Percentiles rank a stretch among this genome's conserved stretches.
phyloP scores from a whole-genome alignment of 2,888 invertebrate genomes.

The Anagyrus pseudococci region DNA sequence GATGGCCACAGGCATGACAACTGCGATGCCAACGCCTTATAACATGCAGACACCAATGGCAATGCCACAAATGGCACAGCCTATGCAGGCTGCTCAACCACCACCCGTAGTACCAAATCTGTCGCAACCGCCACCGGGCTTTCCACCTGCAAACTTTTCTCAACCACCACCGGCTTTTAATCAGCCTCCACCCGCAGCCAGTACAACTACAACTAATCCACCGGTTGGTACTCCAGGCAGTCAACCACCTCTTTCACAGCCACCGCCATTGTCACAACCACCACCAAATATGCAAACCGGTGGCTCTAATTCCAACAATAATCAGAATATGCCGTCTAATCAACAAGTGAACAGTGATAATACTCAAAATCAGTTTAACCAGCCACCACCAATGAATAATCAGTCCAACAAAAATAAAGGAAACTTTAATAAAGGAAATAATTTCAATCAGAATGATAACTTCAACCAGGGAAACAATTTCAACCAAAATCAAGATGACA shows the following conservation, averaged over 20 bases:
- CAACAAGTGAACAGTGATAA: constrained; percentile 21
- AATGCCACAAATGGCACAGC: constrained; percentile 4
- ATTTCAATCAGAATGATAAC: neutral
- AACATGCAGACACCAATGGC: constrained; percentile 19
- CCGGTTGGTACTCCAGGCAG: too few species aligned
- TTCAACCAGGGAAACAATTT: constrained; percentile 10
- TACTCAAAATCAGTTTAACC: constrained; percentile 26
- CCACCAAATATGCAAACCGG: constrained; percentile 4
- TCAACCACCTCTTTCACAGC: neutral
- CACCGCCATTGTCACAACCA: constrained; percentile 14
- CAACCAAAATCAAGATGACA: constrained; percentile 16
- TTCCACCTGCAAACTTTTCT: constrained; percentile 46
- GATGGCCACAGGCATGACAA: constrained; percentile 44
- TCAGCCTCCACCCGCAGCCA: constrained; percentile 1
- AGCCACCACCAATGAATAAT: constrained; percentile 34
- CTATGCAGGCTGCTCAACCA: neutral
- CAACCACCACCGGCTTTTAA: constrained; percentile 46
- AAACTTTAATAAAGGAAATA: constrained; percentile 23
- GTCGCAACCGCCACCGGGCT: constrained; percentile 47
- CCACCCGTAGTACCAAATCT: constrained; percentile 43
- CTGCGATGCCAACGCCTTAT: constrained; percentile 35
- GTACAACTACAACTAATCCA: constrained; percentile 1
- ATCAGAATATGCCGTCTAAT: constrained; percentile 15
- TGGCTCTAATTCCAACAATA: constrained; percentile 7
- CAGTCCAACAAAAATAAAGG: constrained; percentile 28